Conservation (phyloP, 1,140 invertebrate species). For the Brachionus plicatilis region DNA sequence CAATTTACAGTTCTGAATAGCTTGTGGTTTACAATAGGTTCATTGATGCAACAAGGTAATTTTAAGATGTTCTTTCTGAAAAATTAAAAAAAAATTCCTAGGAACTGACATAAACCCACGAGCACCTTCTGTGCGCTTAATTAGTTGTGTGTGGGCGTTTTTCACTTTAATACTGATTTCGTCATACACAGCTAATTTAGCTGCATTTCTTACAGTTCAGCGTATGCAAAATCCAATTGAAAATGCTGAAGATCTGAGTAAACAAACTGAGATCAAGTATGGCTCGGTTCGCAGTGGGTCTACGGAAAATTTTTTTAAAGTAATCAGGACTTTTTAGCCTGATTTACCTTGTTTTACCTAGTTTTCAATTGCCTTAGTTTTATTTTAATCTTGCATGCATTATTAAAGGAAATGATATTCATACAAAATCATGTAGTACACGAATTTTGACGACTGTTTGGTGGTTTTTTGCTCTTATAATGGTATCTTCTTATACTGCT, state of each 20-base stretch:
- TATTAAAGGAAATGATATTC: background rate
- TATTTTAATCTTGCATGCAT: slow-evolving; percentile 14
- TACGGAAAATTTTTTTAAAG: slow-evolving; percentile 41
- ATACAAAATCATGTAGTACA: slow-evolving; percentile 65
- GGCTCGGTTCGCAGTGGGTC: slow-evolving; percentile 43
- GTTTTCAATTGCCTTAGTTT: slow-evolving; percentile 11
- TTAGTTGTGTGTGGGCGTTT: slow-evolving; percentile 53
- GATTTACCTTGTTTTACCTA: slow-evolving; percentile 2
- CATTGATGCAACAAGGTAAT: slow-evolving; percentile 77
- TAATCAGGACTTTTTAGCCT: slow-evolving; percentile 4
- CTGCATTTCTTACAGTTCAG: slow-evolving; percentile 55
- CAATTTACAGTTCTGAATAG: slow-evolving; percentile 88
- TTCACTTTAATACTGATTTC: slow-evolving; percentile 55
- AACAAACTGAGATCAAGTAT: slow-evolving; percentile 48
- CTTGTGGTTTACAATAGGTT: slow-evolving; percentile 90
- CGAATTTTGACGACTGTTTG: slow-evolving; percentile 90
- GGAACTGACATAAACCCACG: slow-evolving; percentile 48
- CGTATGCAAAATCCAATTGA: slow-evolving; percentile 52
- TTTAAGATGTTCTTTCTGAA: background rate
- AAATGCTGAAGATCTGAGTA: slow-evolving; percentile 50
- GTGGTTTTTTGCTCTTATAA: slow-evolving; percentile 98
- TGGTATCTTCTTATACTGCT: slow-evolving; percentile 97
- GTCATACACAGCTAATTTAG: slow-evolving; percentile 57
- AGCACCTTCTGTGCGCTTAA: slow-evolving; percentile 46
- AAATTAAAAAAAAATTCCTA: background rate